Conservation (phyloP, 2,888 invertebrate genomes). For the Augochlorella aurata region DNA sequence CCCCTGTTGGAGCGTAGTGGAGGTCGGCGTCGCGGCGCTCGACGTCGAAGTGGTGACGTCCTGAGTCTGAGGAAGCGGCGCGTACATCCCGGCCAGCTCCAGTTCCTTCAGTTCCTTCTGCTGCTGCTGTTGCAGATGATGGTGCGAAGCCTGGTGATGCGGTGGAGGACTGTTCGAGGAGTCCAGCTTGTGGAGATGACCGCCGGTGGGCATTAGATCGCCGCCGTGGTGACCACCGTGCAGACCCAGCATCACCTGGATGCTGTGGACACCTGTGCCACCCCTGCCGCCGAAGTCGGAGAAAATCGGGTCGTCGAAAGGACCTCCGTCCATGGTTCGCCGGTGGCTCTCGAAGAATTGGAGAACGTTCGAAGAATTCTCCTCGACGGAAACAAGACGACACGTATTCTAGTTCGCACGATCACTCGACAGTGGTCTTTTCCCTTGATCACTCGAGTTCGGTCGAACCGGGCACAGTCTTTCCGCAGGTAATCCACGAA, state of each 20-base stretch:
- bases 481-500: not conserved
- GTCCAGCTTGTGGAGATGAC: conserved; percentile 81
- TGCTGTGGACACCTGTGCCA: conserved; percentile 85
- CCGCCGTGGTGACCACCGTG: conserved; percentile 81
- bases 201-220: conserved; percentile 77
- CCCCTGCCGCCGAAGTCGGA: conserved; percentile 87
- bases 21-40: conserved; percentile 77
- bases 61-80: conserved; percentile 79
- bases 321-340: conserved; percentile 86
- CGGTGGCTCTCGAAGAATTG: no score
- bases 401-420: not conserved
- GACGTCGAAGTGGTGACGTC: conserved; percentile 82
- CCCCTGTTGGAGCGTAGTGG: conserved; percentile 80
- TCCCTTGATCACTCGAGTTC: not conserved
- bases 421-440: not conserved
- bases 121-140: conserved; percentile 81
- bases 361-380: not conserved
- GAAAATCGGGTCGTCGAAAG: conserved; percentile 91
- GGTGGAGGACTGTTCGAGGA: conserved; percentile 82
- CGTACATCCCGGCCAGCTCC: conserved; percentile 79
- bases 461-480: not conserved
- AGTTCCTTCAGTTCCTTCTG: conserved; percentile 81
- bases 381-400: no score
- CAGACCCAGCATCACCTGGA: conserved; percentile 88
- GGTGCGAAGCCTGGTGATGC: conserved; percentile 76